Evolutionary conservation across 2,888 invertebrate species (phyloP), one percentile per base, ranked within the genome.

Genomic region (Nemurella pictetii): DNA sequence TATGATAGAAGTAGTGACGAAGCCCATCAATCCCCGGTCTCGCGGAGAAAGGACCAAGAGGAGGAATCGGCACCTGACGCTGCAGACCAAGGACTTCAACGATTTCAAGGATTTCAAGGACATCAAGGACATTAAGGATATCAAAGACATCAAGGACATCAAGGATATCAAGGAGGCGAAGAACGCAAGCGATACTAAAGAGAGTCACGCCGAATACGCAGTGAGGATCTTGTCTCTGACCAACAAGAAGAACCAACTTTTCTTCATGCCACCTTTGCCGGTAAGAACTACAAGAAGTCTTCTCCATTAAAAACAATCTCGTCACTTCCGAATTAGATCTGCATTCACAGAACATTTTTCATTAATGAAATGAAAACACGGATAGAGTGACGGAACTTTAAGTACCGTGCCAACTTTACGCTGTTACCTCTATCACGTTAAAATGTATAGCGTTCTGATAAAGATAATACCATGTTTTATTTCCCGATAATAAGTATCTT

Each of bases 11-110:
- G 85, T 84, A 20, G 85, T 75, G n/a, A 73, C 82, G 9, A 55
- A 81, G n/a, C 83, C 85, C n/a, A 85, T 78, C n/a, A 85, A 86
- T 73, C 86, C 86, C 0, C 84, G 85, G 28, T 85, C 86, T 9
- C 78, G 86, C 73, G 85, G 85, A 28, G 86, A 86, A 36, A 83
- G 86, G 72, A 86, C 86, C 25, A 85, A 85, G 35, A 73, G 86
- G 78, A 28, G 86, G 30, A 83, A 85, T 77, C 35, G 86, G 27
- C 80, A 85, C 72, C 83, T 85, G 35, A 85, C 27, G 30, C 20
- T 55, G 9, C 78, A 78, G 15, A 30, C 30, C 29, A 78, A 78
- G 29, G 55, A 55, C 55, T 3, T 20, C 2, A 55, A 55, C 9
- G 55, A 55, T 20, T 55, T 12, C n/a, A n/a, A n/a, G n/a, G n/a